These are phyloP conservation scores for Cossypha caffra DNA, from an alignment of 2,797 vertebrate genomes.

Conservation along the genomic window DNA sequence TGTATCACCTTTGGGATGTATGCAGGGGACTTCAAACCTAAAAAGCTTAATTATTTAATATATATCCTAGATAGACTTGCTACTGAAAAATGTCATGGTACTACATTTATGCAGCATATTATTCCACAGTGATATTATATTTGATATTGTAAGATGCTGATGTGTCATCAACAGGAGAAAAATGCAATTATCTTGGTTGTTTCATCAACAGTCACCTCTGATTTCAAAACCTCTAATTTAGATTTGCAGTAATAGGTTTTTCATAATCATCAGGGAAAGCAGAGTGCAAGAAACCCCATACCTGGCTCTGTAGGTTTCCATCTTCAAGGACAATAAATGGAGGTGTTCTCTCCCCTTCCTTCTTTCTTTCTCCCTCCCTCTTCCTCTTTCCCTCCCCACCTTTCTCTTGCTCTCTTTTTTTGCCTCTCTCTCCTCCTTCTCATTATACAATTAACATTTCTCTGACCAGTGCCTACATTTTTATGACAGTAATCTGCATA, in stretches of 20 bases:
- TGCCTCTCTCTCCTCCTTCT: neutral
- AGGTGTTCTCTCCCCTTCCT: neutral
- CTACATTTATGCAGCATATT: neutral
- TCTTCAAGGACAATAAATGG: neutral
- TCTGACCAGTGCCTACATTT: neutral
- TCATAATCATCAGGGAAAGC: neutral
- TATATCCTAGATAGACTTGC: neutral
- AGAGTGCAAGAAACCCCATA: neutral
- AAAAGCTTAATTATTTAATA: neutral
- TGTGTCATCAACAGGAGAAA: neutral
- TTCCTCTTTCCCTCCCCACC: neutral
- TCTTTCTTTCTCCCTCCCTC: neutral
- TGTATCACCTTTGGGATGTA: too few species aligned
- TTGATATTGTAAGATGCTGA: neutral
- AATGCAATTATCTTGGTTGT: neutral
- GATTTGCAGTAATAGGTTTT: neutral
- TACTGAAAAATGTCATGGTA: neutral
- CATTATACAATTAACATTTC: neutral
- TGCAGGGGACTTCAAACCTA: neutral
- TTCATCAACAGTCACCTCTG: neutral
- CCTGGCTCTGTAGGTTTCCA: neutral
- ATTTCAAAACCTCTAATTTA: neutral
- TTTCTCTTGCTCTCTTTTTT: neutral
- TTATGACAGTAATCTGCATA: neutral
- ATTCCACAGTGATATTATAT: neutral